A percentile compares a stretch with the other conserved stretches of the same genome.
Conservation (phyloP, 2,888 invertebrate species). For the Linhomoeus sp. region DNA sequence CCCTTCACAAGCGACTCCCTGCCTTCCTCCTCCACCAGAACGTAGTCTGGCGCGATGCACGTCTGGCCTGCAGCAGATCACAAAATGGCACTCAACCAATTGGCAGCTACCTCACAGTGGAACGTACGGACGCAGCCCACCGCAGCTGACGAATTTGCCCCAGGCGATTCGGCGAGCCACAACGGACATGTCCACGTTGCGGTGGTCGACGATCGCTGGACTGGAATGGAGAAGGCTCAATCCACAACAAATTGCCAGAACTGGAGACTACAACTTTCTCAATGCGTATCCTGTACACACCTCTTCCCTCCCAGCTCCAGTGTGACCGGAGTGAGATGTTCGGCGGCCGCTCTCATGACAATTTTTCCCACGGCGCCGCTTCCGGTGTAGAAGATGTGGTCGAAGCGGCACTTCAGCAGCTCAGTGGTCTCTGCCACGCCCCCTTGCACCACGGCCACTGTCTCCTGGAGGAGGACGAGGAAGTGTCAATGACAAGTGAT, state of each 20-base stretch:
- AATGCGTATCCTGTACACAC: too few relatives aligned
- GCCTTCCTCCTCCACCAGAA: slow-evolving; percentile 6
- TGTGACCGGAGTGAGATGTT: slow-evolving; percentile 73
- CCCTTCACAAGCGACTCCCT: slow-evolving; percentile 39
- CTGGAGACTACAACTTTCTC: too few relatives aligned
- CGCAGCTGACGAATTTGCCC: slow-evolving; percentile 53
- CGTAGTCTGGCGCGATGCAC: slow-evolving; percentile 50
- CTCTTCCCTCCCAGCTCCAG: slow-evolving; percentile 60
- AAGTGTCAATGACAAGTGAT: too few relatives aligned
- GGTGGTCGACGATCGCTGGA: slow-evolving; percentile 65
- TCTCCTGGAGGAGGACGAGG: too few relatives aligned
- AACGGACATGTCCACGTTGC: slow-evolving; percentile 48
- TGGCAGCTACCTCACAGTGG: too few relatives aligned
- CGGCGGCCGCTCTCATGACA: slow-evolving; percentile 67
- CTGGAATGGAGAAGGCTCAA: too few relatives aligned
- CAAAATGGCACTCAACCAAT: too few relatives aligned
- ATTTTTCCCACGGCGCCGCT: slow-evolving; percentile 58
- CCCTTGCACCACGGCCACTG: slow-evolving; percentile 57
- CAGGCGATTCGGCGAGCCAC: slow-evolving; percentile 64
- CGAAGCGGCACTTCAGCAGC: slow-evolving; percentile 65
- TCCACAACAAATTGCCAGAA: too few relatives aligned
- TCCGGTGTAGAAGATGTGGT: slow-evolving; percentile 87
- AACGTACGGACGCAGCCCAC: slow-evolving; percentile 28
- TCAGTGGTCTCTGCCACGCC: slow-evolving; percentile 65
- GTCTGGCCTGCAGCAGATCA: slow-evolving; percentile 46